A percentile compares a stretch with the other conserved stretches of the same genome.
phyloP scores from a whole-genome alignment of 2,888 invertebrate genomes.

The Metellina segmentata region DNA sequence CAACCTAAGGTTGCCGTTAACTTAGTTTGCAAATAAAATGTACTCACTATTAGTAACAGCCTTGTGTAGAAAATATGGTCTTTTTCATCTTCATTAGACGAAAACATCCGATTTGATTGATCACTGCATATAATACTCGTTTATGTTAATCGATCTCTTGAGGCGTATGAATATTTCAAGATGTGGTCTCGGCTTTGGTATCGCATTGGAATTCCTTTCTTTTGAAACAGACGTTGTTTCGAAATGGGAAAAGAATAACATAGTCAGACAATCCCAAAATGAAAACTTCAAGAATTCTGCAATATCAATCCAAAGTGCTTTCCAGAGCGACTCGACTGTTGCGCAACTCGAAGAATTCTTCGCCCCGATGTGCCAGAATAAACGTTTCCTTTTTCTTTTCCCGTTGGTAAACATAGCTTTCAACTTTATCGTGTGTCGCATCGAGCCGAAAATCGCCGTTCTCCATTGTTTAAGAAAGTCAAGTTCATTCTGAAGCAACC shows the following conservation, averaged over 20 bases:
- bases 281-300: not conserved
- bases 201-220: not conserved
- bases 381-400: slow-evolving; percentile 18
- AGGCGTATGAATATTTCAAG: too few relatives aligned
- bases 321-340: not conserved
- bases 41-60: too few relatives aligned
- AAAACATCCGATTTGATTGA: too few relatives aligned
- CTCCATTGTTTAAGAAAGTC: slow-evolving; percentile 35
- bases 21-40: too few relatives aligned
- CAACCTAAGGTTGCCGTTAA: too few relatives aligned
- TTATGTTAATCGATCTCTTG: too few relatives aligned
- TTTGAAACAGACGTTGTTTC: not conserved
- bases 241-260: not conserved
- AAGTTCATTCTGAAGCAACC: not conserved
- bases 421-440: slow-evolving; percentile 31
- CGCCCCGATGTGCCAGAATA: not conserved
- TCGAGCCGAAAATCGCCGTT: not conserved
- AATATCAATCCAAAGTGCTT: not conserved
- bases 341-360: slow-evolving; percentile 6
- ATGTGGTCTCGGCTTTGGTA: too few relatives aligned
- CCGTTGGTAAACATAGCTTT: not conserved
- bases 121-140: too few relatives aligned
- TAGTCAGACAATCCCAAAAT: not conserved
- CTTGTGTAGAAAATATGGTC: too few relatives aligned
- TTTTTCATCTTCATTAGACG: too few relatives aligned